Percentiles rank a stretch among this genome's conserved stretches.
Evolutionary conservation across 2,113 vertebrate genomes (phyloP).

Genomic region (Syngnathoides biaculeatus): DNA sequence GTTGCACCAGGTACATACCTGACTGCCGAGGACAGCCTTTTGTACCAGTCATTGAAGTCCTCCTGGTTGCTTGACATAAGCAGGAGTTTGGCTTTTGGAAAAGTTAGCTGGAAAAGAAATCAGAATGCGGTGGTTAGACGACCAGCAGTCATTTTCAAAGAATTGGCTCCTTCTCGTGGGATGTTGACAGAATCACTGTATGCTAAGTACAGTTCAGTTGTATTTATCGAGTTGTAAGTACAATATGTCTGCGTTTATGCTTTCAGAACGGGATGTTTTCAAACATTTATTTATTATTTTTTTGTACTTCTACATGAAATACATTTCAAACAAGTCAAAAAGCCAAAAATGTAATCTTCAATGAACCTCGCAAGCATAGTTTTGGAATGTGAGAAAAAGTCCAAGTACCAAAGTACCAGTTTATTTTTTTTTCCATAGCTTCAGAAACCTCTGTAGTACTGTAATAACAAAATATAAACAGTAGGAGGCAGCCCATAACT

Average conservation of each 20-base stretch:
- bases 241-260: too few species aligned
- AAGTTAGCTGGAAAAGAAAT: conserved; percentile 75
- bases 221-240: too few species aligned
- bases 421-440: background rate
- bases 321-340: too few species aligned
- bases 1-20: conserved; percentile 59
- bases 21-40: conserved; percentile 76
- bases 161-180: background rate
- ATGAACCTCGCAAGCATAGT: too few species aligned
- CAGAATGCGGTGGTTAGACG: too few species aligned
- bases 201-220: too few species aligned
- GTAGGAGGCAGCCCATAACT: conserved; percentile 62
- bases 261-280: too few species aligned
- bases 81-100: conserved; percentile 82
- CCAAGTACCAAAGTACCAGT: background rate
- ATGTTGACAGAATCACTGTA: background rate
- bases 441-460: background rate
- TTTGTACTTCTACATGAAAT: too few species aligned
- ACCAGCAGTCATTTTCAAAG: too few species aligned
- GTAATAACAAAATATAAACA: conserved; percentile 36
- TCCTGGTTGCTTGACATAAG: conserved; percentile 87
- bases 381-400: too few species aligned
- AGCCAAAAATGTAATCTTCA: too few species aligned
- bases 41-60: conserved; percentile 82
- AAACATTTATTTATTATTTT: too few species aligned